Conservation (phyloP, 2,888 invertebrate genomes). For the Dastarcus helophoroides region DNA sequence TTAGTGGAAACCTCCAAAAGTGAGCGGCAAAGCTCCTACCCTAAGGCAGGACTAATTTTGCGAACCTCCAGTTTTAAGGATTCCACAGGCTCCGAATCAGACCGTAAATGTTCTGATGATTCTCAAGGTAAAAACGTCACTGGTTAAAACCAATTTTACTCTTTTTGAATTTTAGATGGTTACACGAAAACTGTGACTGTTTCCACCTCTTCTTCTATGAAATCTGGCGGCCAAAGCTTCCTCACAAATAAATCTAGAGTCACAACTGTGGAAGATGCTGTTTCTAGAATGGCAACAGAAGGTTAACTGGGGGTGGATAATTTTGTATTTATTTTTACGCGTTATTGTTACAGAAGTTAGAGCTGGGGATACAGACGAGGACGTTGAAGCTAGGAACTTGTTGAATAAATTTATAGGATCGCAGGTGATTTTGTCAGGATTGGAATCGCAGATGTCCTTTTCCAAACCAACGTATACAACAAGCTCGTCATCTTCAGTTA, state of each 20-base stretch:
- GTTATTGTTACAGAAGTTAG: constrained; percentile 40
- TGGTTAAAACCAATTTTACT: too few species aligned
- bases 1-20: constrained; percentile 44
- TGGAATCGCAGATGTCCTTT: too few species aligned
- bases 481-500: constrained; percentile 20
- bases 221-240: constrained; percentile 45
- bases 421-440: constrained; percentile 67
- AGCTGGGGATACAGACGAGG: constrained; percentile 55
- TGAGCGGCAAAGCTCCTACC: constrained; percentile 47
- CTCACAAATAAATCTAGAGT: constrained; percentile 60
- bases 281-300: constrained; percentile 62
- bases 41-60: constrained; percentile 64
- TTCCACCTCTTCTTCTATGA: constrained; percentile 13
- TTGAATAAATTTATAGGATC: constrained; percentile 77
- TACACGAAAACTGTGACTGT: too few species aligned
- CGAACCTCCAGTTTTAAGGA: constrained; percentile 52
- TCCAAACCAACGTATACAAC: constrained; percentile 16
- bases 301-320: too few species aligned
- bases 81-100: constrained; percentile 15
- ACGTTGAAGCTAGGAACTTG: constrained; percentile 60
- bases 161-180: too few species aligned
- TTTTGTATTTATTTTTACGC: too few species aligned
- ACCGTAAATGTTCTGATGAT: too few species aligned
- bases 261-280: constrained; percentile 62
- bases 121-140: too few species aligned